Evolutionary conservation across 2,888 invertebrate species (phyloP).

Genomic region (Hirtodrosophila duncani): DNA sequence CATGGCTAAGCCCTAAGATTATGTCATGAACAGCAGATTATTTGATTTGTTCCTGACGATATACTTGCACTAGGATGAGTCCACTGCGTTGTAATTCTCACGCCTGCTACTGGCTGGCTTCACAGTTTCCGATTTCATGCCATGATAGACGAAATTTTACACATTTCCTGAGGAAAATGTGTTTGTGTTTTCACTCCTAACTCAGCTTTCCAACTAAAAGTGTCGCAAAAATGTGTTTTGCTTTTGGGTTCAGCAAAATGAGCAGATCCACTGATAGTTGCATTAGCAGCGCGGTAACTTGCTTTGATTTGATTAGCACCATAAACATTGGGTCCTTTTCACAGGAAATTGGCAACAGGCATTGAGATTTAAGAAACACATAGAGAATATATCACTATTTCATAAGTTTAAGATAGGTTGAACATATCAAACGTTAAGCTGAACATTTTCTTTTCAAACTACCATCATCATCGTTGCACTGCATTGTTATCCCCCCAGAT

Average conservation of each 20-base stretch:
- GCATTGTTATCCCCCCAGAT: not conserved
- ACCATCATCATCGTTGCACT: not conserved
- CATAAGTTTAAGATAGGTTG: not conserved
- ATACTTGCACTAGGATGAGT: conserved; percentile 19
- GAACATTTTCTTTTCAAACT: not conserved
- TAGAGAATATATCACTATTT: not conserved
- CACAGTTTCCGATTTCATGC: conserved; percentile 58
- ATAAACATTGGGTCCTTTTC: not conserved
- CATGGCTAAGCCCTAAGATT: conserved; percentile 58
- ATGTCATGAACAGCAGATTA: conserved; percentile 62
- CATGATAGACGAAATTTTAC: conserved; percentile 49
- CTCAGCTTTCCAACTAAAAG: conserved; percentile 48
- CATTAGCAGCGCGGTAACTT: conserved; percentile 54
- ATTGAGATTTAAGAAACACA: conserved; percentile 16
- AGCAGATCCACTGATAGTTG: conserved; percentile 39
- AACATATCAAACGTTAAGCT: no score
- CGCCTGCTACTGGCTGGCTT: conserved; percentile 36
- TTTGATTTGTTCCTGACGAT: conserved; percentile 47
- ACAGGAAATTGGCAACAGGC: conserved; percentile 20
- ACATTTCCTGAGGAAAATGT: conserved; percentile 56
- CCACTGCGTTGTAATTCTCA: conserved; percentile 67
- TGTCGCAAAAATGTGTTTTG: conserved; percentile 18
- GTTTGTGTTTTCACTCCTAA: conserved; percentile 55
- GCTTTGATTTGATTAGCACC: conserved; percentile 60
- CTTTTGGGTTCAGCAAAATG: no score